Evolutionary conservation across 2,888 invertebrate genomes (phyloP), one percentile per base, ranked within the genome.

Genomic region (Drosophila sordidapex): DNA sequence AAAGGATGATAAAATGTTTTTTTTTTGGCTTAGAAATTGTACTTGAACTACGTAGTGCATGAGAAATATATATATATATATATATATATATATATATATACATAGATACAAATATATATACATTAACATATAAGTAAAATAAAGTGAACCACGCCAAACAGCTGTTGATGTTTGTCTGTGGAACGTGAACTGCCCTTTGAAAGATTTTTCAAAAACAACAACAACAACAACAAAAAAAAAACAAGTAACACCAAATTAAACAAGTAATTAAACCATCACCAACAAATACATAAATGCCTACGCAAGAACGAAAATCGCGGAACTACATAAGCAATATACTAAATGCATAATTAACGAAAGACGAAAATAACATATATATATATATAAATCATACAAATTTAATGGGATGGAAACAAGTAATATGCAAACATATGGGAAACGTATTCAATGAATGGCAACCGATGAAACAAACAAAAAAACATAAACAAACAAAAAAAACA

Each of bases 111-210:
- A n/a, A 49, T 15, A 29, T n/a, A 29, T n/a, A 33, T 18, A 40
- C 15, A 58, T 48, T 29, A 31, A 63, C 21, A 27, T 18, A 31
- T 49, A 71, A 70, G 11, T 38, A 7, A 38, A 36, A 21, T 21
- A 38, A 54, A 33, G 31, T 33, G 38, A 63, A 70, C 56, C 70
- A 63, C 57, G 31, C 66, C 57, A 72, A 74, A 74, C 76, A 64
- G 60, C 57, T 63, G 68, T 74, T 65, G 29, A 64, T 56, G 83
- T 87, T 87, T 89, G 86, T 66, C 65, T 79, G 71, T 63, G 86
- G 89, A 90, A 84, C 90, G 68, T 76, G 89, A 90, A 85, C 84
- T 85, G 84, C 84, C 83, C 84, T 83, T 81, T 74, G 84, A 90
- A 77, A 87, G 90, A 90, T 84, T 90, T 90, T 84, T 83, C 69